These are phyloP conservation scores for Ianthella basta DNA, from an alignment of 37 sponge, comb jelly and placozoan genomes.

Conservation along the genomic window DNA sequence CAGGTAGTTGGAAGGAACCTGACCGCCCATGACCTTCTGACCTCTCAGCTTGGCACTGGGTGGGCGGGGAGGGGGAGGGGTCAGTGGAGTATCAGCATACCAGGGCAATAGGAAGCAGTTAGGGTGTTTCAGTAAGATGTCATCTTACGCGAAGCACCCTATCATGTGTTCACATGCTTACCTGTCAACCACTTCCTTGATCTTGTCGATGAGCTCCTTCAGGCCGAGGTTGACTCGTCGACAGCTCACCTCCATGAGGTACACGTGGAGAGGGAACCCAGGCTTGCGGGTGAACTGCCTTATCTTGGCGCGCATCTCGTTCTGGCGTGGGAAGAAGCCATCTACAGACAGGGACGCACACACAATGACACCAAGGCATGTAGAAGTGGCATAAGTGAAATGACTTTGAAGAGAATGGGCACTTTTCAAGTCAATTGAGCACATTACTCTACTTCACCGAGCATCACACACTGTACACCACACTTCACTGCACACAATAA, in stretches of 20 bases:
- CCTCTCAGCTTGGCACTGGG: conserved; percentile 71
- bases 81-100: too few species aligned
- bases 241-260: conserved; percentile 64
- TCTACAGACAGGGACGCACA: background rate
- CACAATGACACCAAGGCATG: too few species aligned
- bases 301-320: conserved; percentile 49
- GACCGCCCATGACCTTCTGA: conserved; percentile 75
- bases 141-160: too few species aligned
- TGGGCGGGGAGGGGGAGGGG: too few species aligned
- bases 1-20: conserved; percentile 69
- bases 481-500: too few species aligned
- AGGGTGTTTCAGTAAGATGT: too few species aligned
- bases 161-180: background rate
- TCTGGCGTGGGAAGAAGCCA: background rate
- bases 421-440: too few species aligned
- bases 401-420: too few species aligned
- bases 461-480: too few species aligned
- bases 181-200: conserved; percentile 65
- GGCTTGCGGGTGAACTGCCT: conserved; percentile 20
- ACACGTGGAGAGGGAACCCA: conserved; percentile 30
- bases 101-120: too few species aligned
- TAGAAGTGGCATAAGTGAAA: too few species aligned
- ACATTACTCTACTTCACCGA: too few species aligned
- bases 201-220: conserved; percentile 34
- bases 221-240: conserved; percentile 29